These are phyloP conservation scores for Alaudala cheleensis DNA, from an alignment of 2,113 vertebrate species.

Conservation along the genomic window DNA sequence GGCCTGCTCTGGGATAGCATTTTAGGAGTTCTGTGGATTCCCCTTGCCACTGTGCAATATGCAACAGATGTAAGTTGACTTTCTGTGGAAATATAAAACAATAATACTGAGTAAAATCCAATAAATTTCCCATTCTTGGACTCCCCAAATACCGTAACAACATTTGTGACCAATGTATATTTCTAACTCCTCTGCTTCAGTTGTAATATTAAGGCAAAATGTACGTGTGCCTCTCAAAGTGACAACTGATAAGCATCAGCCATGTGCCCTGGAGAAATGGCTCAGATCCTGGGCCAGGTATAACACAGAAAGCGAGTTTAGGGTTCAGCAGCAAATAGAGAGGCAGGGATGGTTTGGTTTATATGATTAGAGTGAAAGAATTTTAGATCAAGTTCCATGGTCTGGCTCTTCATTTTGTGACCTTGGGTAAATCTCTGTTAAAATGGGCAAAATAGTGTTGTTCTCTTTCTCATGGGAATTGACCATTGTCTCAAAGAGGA, in stretches of 20 bases:
- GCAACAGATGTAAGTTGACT: constrained; percentile 60
- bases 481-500: neutral
- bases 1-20: constrained; percentile 68
- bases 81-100: neutral
- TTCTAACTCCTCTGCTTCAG: neutral
- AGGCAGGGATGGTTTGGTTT: neutral
- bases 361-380: neutral
- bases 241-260: neutral
- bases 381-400: neutral
- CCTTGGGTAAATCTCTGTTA: neutral
- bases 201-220: neutral
- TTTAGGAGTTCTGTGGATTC: constrained; percentile 71
- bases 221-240: neutral
- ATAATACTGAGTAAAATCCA: neutral
- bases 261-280: neutral
- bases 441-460: neutral
- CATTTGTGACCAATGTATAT: neutral
- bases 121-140: neutral
- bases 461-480: neutral
- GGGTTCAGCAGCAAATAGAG: neutral
- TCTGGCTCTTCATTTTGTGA: neutral
- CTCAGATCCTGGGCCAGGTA: neutral
- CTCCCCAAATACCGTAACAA: neutral
- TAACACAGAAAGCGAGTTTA: neutral
- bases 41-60: constrained; percentile 47